phyloP scores from a whole-genome alignment of 30 jellyfish, hydroid and myxozoan species.

The Rhopilema esculentum region DNA sequence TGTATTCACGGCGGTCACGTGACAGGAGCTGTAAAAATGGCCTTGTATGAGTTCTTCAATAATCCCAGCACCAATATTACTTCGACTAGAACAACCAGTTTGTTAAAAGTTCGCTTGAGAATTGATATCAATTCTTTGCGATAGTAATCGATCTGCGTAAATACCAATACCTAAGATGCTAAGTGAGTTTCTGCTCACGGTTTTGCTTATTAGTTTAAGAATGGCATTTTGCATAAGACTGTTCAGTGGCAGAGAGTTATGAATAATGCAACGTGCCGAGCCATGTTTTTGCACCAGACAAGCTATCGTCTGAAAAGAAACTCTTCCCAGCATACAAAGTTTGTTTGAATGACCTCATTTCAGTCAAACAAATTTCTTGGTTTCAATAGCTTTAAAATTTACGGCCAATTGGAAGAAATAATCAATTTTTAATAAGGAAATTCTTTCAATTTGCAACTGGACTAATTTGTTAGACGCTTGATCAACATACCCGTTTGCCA shows the following conservation, averaged over 20 bases:
- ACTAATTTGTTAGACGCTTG: not conserved
- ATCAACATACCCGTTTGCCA: constrained; percentile 30
- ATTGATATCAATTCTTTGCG: no score
- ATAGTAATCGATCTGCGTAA: no score
- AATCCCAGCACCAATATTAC: no score
- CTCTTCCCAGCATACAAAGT: not conserved
- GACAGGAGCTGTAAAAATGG: no score
- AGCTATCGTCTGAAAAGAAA: not conserved
- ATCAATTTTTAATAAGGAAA: constrained; percentile 10
- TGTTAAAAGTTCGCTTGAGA: no score
- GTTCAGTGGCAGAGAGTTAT: not conserved
- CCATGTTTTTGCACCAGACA: not conserved
- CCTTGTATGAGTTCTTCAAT: no score
- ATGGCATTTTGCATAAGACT: no score
- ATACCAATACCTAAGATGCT: no score
- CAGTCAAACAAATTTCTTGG: not conserved
- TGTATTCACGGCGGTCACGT: no score
- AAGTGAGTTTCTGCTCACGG: no score
- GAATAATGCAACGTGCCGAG: not conserved
- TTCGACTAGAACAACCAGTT: no score
- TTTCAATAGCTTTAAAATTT: not conserved
- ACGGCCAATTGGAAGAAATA: not conserved
- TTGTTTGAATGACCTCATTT: not conserved
- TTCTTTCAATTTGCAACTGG: not conserved
- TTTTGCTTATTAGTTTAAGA: no score